Evolutionary conservation across 2,113 vertebrate species (phyloP).

Genomic region (zebrafish (Danio rerio)): GRCz12tu NC_133199.1:5251001-5251500

Average conservation of each 20-base stretch:
- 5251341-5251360: conserved; percentile 79
- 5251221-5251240: background rate
- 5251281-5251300: conserved; percentile 60
- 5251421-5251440: conserved; percentile 84
- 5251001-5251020: conserved; percentile 60
- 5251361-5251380: conserved; percentile 76
- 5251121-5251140: conserved; percentile 48
- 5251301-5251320: conserved; percentile 74
- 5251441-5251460: conserved; percentile 82
- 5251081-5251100: conserved; percentile 40
- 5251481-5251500: conserved; percentile 90
- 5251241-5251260: conserved; percentile 1
- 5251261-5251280: conserved; percentile 20
- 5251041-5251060: background rate
- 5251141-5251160: conserved; percentile 33
- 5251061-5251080: background rate
- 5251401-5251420: conserved; percentile 85
- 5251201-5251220: background rate
- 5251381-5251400: conserved; percentile 85
- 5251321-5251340: conserved; percentile 71
- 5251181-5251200: background rate
- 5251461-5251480: conserved; percentile 85
- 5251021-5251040: conserved; percentile 16
- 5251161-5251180: background rate
- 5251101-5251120: conserved; percentile 41